Evolutionary conservation across 2,797 vertebrate genomes (phyloP).

Genomic region (Sebastes reedi): DNA sequence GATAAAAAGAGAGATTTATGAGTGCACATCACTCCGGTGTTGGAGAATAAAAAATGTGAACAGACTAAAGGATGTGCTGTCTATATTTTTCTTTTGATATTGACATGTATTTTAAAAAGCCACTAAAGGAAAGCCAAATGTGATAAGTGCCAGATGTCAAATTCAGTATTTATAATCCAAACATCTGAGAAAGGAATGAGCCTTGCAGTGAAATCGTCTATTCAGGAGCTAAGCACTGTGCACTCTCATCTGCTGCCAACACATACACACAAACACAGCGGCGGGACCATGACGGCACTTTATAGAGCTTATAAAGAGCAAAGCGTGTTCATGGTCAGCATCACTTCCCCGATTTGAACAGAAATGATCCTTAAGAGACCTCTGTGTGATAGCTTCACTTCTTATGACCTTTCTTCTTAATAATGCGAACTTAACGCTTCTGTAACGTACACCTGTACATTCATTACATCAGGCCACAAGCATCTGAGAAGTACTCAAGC

Average conservation of each 20-base stretch:
- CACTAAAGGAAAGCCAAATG: constrained; percentile 44
- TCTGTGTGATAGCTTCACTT: neutral
- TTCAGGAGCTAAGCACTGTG: constrained; percentile 35
- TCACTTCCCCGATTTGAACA: constrained; percentile 6
- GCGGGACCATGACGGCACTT: constrained; percentile 25
- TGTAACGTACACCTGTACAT: constrained; percentile 18
- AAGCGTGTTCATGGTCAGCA: constrained; percentile 27
- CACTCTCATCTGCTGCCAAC: constrained; percentile 65
- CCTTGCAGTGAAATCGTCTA: constrained; percentile 37
- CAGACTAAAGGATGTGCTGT: constrained; percentile 21
- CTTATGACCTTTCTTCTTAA: neutral
- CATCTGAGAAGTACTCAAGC: constrained; percentile 9
- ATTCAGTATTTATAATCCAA: constrained; percentile 65
- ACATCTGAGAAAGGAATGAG: constrained; percentile 73
- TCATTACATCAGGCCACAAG: constrained; percentile 22
- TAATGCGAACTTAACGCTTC: neutral
- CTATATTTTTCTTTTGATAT: constrained; percentile 43
- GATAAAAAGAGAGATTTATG: constrained; percentile 45
- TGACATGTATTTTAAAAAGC: constrained; percentile 24
- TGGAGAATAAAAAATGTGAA: constrained; percentile 32
- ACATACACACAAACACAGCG: constrained; percentile 31
- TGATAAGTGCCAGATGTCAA: constrained; percentile 53
- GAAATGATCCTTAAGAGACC: constrained; percentile 19
- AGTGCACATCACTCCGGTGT: constrained; percentile 22
- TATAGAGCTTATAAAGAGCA: constrained; percentile 30